Evolutionary conservation across 2,888 invertebrate genomes (phyloP).

Genomic region (Celastrina argiolus): DNA sequence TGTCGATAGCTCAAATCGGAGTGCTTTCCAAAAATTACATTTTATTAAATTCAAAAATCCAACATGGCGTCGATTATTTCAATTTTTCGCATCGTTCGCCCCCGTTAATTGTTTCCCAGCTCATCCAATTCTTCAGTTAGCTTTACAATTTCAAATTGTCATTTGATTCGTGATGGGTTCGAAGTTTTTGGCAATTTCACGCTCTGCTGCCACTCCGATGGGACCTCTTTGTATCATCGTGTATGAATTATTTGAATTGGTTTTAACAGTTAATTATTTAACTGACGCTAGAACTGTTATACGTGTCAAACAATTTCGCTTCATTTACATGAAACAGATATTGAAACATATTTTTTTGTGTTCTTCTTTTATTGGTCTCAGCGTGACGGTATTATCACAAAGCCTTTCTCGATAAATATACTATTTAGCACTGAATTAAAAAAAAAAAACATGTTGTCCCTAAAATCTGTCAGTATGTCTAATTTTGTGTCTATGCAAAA

Average conservation of each 20-base stretch:
- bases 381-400: too few relatives aligned
- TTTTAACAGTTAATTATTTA: neutral
- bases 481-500: too few relatives aligned
- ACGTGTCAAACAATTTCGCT: too few relatives aligned
- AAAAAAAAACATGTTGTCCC: too few relatives aligned
- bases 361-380: too few relatives aligned
- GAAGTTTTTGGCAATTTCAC: constrained; percentile 74
- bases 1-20: constrained; percentile 38
- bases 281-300: too few relatives aligned
- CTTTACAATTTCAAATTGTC: constrained; percentile 74
- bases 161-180: constrained; percentile 74
- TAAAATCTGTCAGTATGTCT: too few relatives aligned
- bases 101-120: constrained; percentile 69
- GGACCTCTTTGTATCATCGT: constrained; percentile 41
- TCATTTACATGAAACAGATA: too few relatives aligned
- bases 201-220: constrained; percentile 55
- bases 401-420: too few relatives aligned
- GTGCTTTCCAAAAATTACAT: constrained; percentile 52
- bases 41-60: constrained; percentile 57
- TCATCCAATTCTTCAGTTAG: constrained; percentile 67
- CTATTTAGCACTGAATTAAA: too few relatives aligned
- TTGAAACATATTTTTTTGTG: too few relatives aligned
- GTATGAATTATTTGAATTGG: constrained; percentile 10
- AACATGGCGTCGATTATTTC: constrained; percentile 61
- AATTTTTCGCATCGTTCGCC: constrained; percentile 61